These are phyloP conservation scores for Actinia tenebrosa DNA, from an alignment of 64 coral and sea anemone genomes.

Conservation along the genomic window DNA sequence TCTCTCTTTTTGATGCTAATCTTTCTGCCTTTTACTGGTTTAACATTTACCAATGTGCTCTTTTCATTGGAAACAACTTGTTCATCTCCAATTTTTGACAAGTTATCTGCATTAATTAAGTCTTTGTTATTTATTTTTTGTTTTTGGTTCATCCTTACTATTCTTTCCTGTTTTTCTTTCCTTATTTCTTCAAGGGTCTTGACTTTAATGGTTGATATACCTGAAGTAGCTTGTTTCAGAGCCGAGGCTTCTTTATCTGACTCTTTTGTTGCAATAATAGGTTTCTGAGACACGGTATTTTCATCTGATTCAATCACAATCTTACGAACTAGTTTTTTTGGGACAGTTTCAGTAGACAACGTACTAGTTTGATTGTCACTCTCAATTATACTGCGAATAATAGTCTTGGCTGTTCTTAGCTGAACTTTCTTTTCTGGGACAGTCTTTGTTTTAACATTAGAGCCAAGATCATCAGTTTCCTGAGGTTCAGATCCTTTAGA, in stretches of 20 bases:
- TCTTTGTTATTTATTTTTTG: not conserved
- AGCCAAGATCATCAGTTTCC: not conserved
- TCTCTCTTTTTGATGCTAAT: not conserved
- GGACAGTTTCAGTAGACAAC: not conserved
- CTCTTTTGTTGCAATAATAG: not conserved
- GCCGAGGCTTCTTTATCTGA: not conserved
- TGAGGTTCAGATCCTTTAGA: not conserved
- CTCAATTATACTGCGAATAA: constrained; percentile 11
- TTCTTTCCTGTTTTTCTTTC: constrained; percentile 55
- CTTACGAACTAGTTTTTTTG: constrained; percentile 25
- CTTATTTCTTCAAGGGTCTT: constrained; percentile 88
- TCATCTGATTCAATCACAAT: not conserved
- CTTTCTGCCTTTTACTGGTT: not conserved
- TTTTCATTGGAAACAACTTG: not conserved
- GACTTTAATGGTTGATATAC: constrained; percentile 12
- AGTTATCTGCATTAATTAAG: not conserved
- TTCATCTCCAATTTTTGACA: not conserved
- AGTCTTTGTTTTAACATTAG: not conserved
- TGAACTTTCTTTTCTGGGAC: not conserved
- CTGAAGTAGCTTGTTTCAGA: not conserved
- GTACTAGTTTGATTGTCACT: not conserved
- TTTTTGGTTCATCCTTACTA: not conserved
- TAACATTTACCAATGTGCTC: not conserved
- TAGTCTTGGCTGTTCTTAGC: not conserved
- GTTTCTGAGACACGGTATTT: not conserved